Conservation (phyloP, 2,113 vertebrate genomes). For the Petrocephalus microphthalmus region DNA sequence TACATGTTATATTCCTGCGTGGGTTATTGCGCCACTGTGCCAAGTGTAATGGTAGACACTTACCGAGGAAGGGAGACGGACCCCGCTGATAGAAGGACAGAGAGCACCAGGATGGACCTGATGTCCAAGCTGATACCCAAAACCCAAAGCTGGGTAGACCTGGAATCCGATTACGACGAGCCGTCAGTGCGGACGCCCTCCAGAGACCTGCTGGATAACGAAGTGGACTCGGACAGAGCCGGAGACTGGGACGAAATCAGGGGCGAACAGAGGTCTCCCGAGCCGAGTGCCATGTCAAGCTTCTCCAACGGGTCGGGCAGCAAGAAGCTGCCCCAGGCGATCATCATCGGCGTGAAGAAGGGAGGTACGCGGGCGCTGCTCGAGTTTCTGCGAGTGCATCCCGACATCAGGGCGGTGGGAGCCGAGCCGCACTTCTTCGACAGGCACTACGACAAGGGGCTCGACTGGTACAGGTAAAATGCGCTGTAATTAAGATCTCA, state of each 20-base stretch:
- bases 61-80: constrained; percentile 49
- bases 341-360: constrained; percentile 93
- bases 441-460: constrained; percentile 78
- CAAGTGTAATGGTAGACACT: constrained; percentile 60
- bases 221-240: constrained; percentile 44
- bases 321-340: constrained; percentile 85
- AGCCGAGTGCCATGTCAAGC: constrained; percentile 73
- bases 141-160: constrained; percentile 60
- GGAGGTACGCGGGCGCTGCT: constrained; percentile 83
- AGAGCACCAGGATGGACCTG: constrained; percentile 48
- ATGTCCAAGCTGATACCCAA: constrained; percentile 55
- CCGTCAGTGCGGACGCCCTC: constrained; percentile 51
- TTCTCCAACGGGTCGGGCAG: constrained; percentile 83
- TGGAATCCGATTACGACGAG: constrained; percentile 63
- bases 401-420: constrained; percentile 80
- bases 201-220: constrained; percentile 59
- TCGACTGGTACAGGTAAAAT: constrained; percentile 81
- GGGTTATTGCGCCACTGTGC: constrained; percentile 75
- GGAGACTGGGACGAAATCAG: constrained; percentile 56
- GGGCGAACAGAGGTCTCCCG: constrained; percentile 47
- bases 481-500: not conserved
- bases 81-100: constrained; percentile 45
- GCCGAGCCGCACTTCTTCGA: constrained; percentile 88
- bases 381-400: constrained; percentile 79
- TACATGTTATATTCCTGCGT: constrained; percentile 90